Conservation (phyloP, 2,888 invertebrate genomes). For the Timema podura region DNA sequence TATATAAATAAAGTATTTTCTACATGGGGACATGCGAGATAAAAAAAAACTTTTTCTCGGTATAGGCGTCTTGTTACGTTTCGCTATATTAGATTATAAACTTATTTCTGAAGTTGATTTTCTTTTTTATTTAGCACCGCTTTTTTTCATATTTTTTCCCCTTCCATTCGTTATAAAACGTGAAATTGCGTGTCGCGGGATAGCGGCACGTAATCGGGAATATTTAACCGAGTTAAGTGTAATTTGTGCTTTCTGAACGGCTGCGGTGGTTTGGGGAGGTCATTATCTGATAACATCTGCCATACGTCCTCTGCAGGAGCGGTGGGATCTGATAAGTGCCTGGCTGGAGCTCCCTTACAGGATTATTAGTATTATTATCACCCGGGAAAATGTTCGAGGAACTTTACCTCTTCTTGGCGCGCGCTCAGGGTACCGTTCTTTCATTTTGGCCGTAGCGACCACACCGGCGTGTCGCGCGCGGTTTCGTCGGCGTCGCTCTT, state of each 20-base stretch:
- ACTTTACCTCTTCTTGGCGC: slow-evolving; percentile 6
- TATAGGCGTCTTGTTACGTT: too few relatives aligned
- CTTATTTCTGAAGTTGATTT: too few relatives aligned
- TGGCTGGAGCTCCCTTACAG: not conserved
- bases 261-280: slow-evolving; percentile 8
- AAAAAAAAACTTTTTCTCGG: too few relatives aligned
- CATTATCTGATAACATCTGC: slow-evolving; percentile 13
- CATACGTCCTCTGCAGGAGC: slow-evolving; percentile 1
- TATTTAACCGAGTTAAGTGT: slow-evolving; percentile 16
- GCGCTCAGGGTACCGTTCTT: too few relatives aligned
- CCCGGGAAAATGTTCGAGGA: slow-evolving; percentile 6
- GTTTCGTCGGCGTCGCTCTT: too few relatives aligned
- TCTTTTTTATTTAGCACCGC: not conserved
- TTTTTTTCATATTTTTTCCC: slow-evolving; percentile 8
- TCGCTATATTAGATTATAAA: too few relatives aligned
- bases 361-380: not conserved
- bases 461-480: too few relatives aligned
- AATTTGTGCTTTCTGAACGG: slow-evolving; percentile 7
- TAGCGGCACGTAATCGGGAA: slow-evolving; percentile 12
- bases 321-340: not conserved
- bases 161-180: not conserved
- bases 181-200: not conserved
- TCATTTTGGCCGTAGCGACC: too few relatives aligned
- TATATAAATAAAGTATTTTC: too few relatives aligned
- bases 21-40: too few relatives aligned